phyloP scores from a whole-genome alignment of 2,797 vertebrate species.

The Diplodus puntazzo region DNA sequence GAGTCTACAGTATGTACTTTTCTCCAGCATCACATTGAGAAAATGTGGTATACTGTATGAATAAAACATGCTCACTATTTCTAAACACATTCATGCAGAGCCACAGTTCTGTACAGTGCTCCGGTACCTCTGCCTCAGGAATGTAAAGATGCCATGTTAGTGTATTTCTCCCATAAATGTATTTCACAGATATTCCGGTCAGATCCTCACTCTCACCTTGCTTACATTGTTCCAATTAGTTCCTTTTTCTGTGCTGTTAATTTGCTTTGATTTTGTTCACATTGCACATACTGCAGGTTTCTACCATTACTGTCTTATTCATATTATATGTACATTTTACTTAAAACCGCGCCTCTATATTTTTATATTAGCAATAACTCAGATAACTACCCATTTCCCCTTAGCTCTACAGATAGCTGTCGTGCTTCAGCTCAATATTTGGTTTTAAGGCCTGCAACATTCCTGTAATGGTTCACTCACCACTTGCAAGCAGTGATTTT shows the following conservation, averaged over 20 bases:
- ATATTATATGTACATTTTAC: background rate
- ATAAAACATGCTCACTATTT: slow-evolving; percentile 68
- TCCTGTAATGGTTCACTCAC: background rate
- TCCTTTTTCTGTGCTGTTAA: too few relatives aligned
- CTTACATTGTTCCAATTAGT: slow-evolving; percentile 1
- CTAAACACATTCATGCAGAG: slow-evolving; percentile 52
- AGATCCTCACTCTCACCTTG: slow-evolving; percentile 29
- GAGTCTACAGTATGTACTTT: slow-evolving; percentile 32
- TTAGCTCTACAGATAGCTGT: background rate
- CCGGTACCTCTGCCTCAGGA: slow-evolving; percentile 42
- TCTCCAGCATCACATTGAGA: slow-evolving; percentile 31
- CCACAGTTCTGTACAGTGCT: slow-evolving; percentile 42
- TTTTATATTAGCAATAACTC: background rate
- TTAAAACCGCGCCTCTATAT: background rate
- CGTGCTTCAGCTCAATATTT: background rate
- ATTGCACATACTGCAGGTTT: background rate
- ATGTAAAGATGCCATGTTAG: slow-evolving; percentile 45
- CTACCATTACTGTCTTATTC: background rate
- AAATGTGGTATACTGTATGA: slow-evolving; percentile 52
- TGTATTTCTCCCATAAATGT: slow-evolving; percentile 23
- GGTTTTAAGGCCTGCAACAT: background rate
- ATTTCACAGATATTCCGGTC: slow-evolving; percentile 38
- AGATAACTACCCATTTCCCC: background rate
- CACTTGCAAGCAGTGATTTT: background rate
- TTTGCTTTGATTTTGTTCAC: background rate